Evolutionary conservation across 2,888 invertebrate species (phyloP).

Genomic region (Amphipoea lucens): DNA sequence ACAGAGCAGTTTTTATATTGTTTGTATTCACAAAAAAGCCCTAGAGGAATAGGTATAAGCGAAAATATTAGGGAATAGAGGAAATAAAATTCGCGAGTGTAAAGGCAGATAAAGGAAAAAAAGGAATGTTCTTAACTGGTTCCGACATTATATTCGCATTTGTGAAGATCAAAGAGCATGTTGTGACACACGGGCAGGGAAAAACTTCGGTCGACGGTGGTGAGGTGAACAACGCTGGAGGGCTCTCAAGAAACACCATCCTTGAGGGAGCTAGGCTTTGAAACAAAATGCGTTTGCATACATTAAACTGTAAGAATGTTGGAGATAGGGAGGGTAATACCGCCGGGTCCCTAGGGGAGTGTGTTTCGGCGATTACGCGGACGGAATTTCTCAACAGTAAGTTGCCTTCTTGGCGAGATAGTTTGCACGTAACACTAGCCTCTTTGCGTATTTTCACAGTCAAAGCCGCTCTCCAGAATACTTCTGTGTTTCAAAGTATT

Average conservation of each 20-base stretch:
- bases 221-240: conserved; percentile 83
- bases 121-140: conserved; percentile 85
- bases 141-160: conserved; percentile 89
- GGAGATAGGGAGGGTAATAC: conserved; percentile 87
- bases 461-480: conserved; percentile 85
- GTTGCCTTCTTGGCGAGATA: conserved; percentile 86
- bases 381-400: conserved; percentile 85
- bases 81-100: conserved; percentile 76
- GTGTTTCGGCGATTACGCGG: conserved; percentile 90
- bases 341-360: conserved; percentile 82
- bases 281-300: conserved; percentile 91
- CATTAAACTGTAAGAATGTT: conserved; percentile 90
- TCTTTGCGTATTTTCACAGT: conserved; percentile 86
- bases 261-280: conserved; percentile 89
- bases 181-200: conserved; percentile 84
- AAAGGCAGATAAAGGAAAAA: conserved; percentile 79
- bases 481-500: conserved; percentile 88
- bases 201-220: conserved; percentile 82
- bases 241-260: conserved; percentile 86
- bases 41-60: conserved; percentile 78
- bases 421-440: conserved; percentile 88
- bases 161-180: conserved; percentile 89
- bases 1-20: conserved; percentile 82
- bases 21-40: conserved; percentile 76
- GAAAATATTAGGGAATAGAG: conserved; percentile 72